Base-by-base conservation (phyloP, 2,888 invertebrate species). In the Diabrotica balteata region DNA sequence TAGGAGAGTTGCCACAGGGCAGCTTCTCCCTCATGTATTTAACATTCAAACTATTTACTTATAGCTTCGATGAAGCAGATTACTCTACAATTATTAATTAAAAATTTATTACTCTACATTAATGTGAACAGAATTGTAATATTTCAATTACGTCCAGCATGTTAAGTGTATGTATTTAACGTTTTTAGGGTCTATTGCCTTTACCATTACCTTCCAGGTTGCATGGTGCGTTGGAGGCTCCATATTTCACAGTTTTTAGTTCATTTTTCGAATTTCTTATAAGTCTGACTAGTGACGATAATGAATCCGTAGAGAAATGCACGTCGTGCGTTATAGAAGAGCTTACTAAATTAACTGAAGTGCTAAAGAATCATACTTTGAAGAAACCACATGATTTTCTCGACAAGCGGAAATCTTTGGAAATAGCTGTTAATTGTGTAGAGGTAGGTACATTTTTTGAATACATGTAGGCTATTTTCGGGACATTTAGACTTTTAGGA, bases 351-450 rank as follows among this genome's bases (percentile, higher is more conserved):
- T 83, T 86, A 71, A 82, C 83, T 59, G 79, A 80, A 49, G 83
- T 83, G 72, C 82, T 86, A 57, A 78, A 79, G 69, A 80, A 82
- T 65, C 77, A 72, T 66, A 73, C 84, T 69, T 79, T 82, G 9
- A 80, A 81, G 64, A 76, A 83, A 70, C 80, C 84, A 7, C 75
- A 82, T 8, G 81, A 86, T 71, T 76, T 86, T 66, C 80, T 75
- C 80, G 76, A 78, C 75, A 68, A 85, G 81, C 81, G 88, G 10
- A 86, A 86, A 45, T 81, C 85, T 6, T 85, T 89, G 72, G 90
- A 88, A 76, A 83, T 84, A 46, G 84, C 89, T 47, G 87, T 89
- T 17, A 88, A 89, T 77, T 87, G 86, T 76, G 83, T 90, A 69
- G 91, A 91, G 87, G 91, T 91, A 63, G 76, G 83, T 67, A 50